A percentile compares a stretch with the other conserved stretches of the same genome.
phyloP scores from a whole-genome alignment of 92 coral and sea anemone species.

The Parazoanthus swiftii region DNA sequence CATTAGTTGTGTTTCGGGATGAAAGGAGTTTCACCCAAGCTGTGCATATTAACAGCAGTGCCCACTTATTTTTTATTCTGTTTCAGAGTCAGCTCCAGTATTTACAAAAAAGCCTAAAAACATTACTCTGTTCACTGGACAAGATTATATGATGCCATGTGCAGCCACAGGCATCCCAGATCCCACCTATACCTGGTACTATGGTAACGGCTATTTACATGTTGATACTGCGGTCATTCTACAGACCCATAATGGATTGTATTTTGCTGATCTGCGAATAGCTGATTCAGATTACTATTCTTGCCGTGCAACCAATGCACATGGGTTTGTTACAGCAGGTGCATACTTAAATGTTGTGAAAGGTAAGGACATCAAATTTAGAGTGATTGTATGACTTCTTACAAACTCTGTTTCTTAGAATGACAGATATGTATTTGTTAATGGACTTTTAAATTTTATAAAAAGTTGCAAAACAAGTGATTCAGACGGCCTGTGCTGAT shows the following conservation, averaged over 20 bases:
- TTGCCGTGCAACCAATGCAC: slow-evolving; percentile 58
- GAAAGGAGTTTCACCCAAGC: neutral
- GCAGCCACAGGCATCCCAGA: slow-evolving; percentile 69
- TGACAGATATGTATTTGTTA: too few relatives aligned
- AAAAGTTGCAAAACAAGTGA: too few relatives aligned
- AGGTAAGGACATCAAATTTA: slow-evolving; percentile 51
- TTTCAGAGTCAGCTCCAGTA: slow-evolving; percentile 52
- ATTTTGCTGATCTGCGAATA: slow-evolving; percentile 40
- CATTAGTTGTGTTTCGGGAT: neutral
- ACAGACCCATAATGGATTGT: slow-evolving; percentile 33
- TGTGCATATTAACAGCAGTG: too few relatives aligned
- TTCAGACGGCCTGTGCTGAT: too few relatives aligned
- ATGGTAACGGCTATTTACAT: slow-evolving; percentile 24
- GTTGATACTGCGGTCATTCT: slow-evolving; percentile 11
- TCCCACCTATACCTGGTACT: slow-evolving; percentile 69
- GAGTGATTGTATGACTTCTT: too few relatives aligned
- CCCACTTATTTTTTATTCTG: neutral
- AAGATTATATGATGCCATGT: slow-evolving; percentile 58
- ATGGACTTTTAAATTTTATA: too few relatives aligned
- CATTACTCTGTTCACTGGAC: slow-evolving; percentile 60
- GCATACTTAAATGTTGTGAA: slow-evolving; percentile 62
- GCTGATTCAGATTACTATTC: slow-evolving; percentile 60
- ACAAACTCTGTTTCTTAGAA: too few relatives aligned
- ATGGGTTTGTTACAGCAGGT: slow-evolving; percentile 52
- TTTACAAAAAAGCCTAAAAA: slow-evolving; percentile 60